phyloP scores from a whole-genome alignment of 37 sponge, comb jelly and placozoan genomes.

The Petrosia ficiformis region DNA sequence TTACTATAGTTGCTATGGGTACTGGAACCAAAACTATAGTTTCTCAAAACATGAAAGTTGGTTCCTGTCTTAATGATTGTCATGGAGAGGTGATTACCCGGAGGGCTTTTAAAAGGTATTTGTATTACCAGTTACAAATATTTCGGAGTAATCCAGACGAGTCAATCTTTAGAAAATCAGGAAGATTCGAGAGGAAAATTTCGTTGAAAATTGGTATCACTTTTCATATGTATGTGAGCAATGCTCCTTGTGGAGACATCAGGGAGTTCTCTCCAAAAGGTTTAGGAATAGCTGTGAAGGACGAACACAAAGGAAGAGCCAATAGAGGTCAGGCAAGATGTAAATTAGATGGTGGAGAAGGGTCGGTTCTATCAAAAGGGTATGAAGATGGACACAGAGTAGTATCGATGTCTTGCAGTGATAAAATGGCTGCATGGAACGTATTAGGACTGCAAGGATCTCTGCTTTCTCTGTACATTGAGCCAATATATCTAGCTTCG shows the following conservation, averaged over 20 bases:
- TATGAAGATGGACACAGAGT: conserved; percentile 52
- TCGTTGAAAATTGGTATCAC: conserved; percentile 63
- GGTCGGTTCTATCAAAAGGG: conserved; percentile 53
- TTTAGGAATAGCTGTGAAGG: background rate
- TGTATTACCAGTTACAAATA: conserved; percentile 82
- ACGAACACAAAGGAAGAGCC: conserved; percentile 34
- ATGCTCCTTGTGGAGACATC: conserved; percentile 91
- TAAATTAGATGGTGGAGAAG: conserved; percentile 90
- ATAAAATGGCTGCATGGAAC: conserved; percentile 89
- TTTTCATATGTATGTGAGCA: conserved; percentile 93
- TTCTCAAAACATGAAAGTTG: conserved; percentile 59
- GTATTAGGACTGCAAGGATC: conserved; percentile 81
- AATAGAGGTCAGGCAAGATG: conserved; percentile 60
- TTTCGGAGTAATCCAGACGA: too few relatives aligned
- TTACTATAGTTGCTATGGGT: conserved; percentile 84
- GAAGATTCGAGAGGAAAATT: conserved; percentile 37
- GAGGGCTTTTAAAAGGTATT: conserved; percentile 65
- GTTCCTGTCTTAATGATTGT: conserved; percentile 78
- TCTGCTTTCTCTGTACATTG: conserved; percentile 75
- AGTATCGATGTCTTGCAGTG: conserved; percentile 89
- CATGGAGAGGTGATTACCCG: conserved; percentile 85
- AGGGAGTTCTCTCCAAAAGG: conserved; percentile 40
- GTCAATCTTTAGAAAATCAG: too few relatives aligned
- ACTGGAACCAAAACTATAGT: conserved; percentile 83
- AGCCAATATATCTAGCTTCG: conserved; percentile 83